A percentile compares a stretch with the other conserved stretches of the same genome.
phyloP scores from a whole-genome alignment of 2,888 invertebrate species.

The Drosophila kambysellisi region DNA sequence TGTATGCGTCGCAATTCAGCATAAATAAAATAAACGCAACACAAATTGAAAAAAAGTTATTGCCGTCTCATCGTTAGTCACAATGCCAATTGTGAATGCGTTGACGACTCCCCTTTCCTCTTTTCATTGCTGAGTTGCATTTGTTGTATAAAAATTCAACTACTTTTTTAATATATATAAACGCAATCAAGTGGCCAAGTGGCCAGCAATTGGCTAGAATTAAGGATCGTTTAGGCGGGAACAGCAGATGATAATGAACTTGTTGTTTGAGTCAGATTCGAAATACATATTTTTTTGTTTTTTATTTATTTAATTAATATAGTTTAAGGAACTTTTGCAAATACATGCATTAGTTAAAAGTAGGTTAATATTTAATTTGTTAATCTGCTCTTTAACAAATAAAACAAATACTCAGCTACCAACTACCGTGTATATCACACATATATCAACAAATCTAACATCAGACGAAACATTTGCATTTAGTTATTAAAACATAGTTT shows the following conservation, averaged over 20 bases:
- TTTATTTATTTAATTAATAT: slow-evolving; percentile 44
- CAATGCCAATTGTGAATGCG: neutral
- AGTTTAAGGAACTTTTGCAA: slow-evolving; percentile 46
- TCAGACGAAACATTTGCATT: slow-evolving; percentile 15
- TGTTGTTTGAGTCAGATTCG: slow-evolving; percentile 33
- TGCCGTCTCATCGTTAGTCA: slow-evolving; percentile 31
- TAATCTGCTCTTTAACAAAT: too few species aligned
- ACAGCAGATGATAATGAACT: slow-evolving; percentile 52
- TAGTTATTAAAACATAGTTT: slow-evolving; percentile 1
- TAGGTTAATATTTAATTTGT: neutral
- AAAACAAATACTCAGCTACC: neutral
- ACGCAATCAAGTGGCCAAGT: slow-evolving; percentile 31
- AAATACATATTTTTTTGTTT: slow-evolving; percentile 18
- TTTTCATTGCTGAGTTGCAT: neutral
- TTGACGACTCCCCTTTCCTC: neutral
- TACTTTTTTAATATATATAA: neutral
- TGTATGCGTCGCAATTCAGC: slow-evolving; percentile 10
- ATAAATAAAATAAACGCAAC: slow-evolving; percentile 1
- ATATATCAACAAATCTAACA: neutral
- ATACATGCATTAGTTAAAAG: slow-evolving; percentile 5
- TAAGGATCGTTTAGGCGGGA: slow-evolving; percentile 16
- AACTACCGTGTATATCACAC: slow-evolving; percentile 25
- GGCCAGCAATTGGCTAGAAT: slow-evolving; percentile 33
- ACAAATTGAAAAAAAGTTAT: neutral
- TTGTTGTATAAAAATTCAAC: neutral